A percentile compares a stretch with the other conserved stretches of the same genome.
Conservation (phyloP, 2,797 vertebrate genomes). For the Melanotaenia boesemani region DNA sequence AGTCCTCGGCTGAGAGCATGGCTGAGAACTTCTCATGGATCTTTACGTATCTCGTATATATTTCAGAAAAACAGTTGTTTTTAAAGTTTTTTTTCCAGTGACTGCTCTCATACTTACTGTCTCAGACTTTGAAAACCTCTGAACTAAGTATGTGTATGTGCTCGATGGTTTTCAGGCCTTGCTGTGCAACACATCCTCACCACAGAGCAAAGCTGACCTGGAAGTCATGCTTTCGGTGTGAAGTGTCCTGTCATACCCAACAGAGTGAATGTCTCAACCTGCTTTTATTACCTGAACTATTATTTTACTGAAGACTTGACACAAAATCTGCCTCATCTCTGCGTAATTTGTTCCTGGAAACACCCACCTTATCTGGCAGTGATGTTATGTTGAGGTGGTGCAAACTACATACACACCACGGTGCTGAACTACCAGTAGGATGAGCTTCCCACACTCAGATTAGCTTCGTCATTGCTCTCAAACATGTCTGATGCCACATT, state of each 20-base stretch:
- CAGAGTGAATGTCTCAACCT: conserved; percentile 48
- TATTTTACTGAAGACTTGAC: conserved; percentile 46
- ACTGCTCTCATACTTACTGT: not conserved
- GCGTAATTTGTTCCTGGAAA: conserved; percentile 59
- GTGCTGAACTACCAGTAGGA: conserved; percentile 59
- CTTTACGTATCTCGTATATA: too few relatives aligned
- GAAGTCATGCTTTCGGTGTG: conserved; percentile 28
- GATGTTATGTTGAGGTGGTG: conserved; percentile 17
- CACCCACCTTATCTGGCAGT: conserved; percentile 32
- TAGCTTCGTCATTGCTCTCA: conserved; percentile 29
- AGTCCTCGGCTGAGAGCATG: too few relatives aligned
- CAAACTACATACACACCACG: conserved; percentile 33
- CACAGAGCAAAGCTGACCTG: conserved; percentile 14
- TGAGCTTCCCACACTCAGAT: conserved; percentile 24
- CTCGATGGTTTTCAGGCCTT: conserved; percentile 60
- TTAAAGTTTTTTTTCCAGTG: too few relatives aligned
- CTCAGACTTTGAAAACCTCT: not conserved
- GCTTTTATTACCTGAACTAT: conserved; percentile 21
- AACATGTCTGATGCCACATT: conserved; percentile 18
- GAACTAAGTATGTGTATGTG: not conserved
- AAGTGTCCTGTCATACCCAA: conserved; percentile 33
- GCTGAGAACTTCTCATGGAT: too few relatives aligned
- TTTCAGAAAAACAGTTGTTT: too few relatives aligned
- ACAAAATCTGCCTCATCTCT: conserved; percentile 70
- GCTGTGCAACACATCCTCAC: conserved; percentile 60